phyloP scores from a whole-genome alignment of 2,888 invertebrate genomes.

The Eupithecia subumbrata region DNA sequence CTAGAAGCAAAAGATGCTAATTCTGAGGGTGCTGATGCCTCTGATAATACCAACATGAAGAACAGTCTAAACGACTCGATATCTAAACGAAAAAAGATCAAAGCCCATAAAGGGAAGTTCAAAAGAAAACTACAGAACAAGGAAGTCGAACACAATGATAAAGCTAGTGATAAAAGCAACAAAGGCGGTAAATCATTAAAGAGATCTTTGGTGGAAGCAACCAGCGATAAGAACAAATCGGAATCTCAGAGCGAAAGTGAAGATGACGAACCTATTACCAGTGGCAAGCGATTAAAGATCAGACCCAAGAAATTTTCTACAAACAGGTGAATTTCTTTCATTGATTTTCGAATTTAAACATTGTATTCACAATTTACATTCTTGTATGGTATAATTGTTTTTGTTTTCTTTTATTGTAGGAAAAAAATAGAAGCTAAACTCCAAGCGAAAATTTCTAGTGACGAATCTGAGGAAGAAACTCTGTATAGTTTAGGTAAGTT shows the following conservation, averaged over 20 bases:
- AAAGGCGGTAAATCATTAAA: conserved; percentile 70
- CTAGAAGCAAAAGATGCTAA: conserved; percentile 72
- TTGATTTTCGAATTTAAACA: conserved; percentile 46
- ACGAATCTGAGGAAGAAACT: conserved; percentile 80
- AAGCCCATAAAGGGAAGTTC: conserved; percentile 74
- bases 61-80: conserved; percentile 61
- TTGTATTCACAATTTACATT: not conserved
- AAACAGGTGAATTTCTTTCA: not conserved
- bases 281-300: conserved; percentile 76
- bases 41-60: conserved; percentile 52
- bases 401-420: conserved; percentile 58
- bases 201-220: conserved; percentile 67
- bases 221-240: conserved; percentile 74
- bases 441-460: conserved; percentile 79
- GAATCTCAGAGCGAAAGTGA: conserved; percentile 81
- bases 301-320: conserved; percentile 78
- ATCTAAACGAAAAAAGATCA: conserved; percentile 72
- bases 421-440: conserved; percentile 84
- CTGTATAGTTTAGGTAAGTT: conserved; percentile 74
- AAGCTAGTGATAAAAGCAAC: conserved; percentile 56
- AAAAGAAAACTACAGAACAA: conserved; percentile 68
- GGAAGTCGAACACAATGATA: conserved; percentile 52
- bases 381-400: not conserved
- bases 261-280: conserved; percentile 69
- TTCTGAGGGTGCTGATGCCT: conserved; percentile 53